phyloP scores from a whole-genome alignment of 1,140 invertebrate species.

The Heliconius nattereri region DNA sequence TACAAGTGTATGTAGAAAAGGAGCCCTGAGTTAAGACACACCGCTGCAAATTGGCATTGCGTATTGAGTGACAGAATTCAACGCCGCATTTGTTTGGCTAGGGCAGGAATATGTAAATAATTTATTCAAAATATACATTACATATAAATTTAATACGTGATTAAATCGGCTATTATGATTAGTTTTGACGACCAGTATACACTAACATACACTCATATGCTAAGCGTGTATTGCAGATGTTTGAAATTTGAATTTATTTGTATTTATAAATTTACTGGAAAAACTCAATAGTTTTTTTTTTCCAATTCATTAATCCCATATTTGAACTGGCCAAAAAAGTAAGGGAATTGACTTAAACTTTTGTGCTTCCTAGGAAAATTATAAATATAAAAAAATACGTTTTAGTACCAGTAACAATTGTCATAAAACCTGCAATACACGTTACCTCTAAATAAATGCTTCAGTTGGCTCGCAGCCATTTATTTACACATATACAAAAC shows the following conservation, averaged over 20 bases:
- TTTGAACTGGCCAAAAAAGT: no score
- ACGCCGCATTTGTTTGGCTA: not conserved
- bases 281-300: no score
- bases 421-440: not conserved
- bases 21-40: no score
- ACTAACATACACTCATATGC: not conserved
- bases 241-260: not conserved
- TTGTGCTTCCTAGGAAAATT: not conserved
- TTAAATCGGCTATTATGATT: no score
- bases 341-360: not conserved
- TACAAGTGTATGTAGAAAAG: not conserved
- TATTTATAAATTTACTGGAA: not conserved
- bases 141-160: no score
- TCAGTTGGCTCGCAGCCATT: slow-evolving; percentile 44
- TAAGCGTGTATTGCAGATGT: not conserved
- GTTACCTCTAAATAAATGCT: slow-evolving; percentile 45
- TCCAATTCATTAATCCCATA: no score
- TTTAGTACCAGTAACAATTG: not conserved
- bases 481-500: slow-evolving; percentile 22
- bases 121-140: no score
- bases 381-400: no score
- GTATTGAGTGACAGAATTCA: no score
- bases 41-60: no score
- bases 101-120: no score
- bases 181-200: no score